A percentile compares a stretch with the other conserved stretches of the same genome.
These are phyloP conservation scores for Lynx canadensis DNA, from an alignment of 2,113 vertebrate genomes.

Conservation along the genomic window DNA sequence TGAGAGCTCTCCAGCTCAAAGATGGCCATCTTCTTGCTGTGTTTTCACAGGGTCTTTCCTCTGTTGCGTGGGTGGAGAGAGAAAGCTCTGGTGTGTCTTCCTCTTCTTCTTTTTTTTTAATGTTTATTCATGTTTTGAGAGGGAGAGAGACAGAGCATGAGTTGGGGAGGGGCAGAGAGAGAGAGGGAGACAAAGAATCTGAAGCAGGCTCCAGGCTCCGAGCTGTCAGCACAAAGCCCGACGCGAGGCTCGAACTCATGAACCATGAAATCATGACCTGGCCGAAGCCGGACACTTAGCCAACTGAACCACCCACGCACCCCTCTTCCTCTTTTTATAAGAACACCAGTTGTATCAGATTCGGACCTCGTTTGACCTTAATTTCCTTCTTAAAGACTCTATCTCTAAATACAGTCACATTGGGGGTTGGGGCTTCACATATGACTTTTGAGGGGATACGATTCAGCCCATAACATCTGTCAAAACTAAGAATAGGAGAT, in stretches of 20 bases:
- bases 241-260: too few species aligned
- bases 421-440: neutral
- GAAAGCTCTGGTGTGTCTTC: neutral
- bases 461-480: neutral
- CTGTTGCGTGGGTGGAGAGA: neutral
- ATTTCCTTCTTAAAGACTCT: neutral
- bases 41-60: neutral
- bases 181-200: too few species aligned
- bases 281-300: too few species aligned
- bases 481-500: constrained; percentile 14
- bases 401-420: neutral
- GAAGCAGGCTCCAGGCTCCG: too few species aligned
- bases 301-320: too few species aligned
- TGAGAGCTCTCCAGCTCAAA: neutral
- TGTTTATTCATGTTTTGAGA: too few species aligned
- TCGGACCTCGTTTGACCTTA: neutral
- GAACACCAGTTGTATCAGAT: neutral
- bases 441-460: neutral
- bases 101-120: neutral
- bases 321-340: neutral
- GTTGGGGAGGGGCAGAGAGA: too few species aligned
- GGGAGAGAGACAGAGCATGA: too few species aligned
- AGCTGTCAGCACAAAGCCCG: too few species aligned
- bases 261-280: too few species aligned
- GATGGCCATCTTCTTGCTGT: neutral